Percentiles rank a stretch among this genome's conserved stretches.
Conservation (phyloP, 2,113 vertebrate species). For the Thalassoma bifasciatum region DNA sequence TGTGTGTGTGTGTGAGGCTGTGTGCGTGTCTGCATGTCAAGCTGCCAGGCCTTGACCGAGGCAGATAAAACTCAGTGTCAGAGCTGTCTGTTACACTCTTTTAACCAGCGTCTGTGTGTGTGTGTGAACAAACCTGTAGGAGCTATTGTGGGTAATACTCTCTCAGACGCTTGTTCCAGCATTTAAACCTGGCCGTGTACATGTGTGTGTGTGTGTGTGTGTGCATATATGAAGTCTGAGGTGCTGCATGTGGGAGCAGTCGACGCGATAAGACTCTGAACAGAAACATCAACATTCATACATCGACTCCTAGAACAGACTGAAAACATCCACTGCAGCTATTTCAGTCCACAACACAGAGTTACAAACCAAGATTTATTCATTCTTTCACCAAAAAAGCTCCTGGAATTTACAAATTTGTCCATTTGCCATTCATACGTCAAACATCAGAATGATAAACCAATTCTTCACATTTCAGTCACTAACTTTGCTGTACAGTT, state of each 20-base stretch:
- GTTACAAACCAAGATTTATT: neutral
- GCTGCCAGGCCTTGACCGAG: constrained; percentile 26
- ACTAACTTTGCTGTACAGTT: no score
- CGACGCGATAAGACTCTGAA: neutral
- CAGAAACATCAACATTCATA: constrained; percentile 6
- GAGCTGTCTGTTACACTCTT: constrained; percentile 30
- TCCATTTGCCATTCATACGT: no score
- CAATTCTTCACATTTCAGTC: no score
- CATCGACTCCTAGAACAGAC: neutral
- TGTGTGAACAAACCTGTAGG: neutral
- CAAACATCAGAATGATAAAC: no score
- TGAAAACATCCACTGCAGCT: neutral
- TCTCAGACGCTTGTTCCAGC: constrained; percentile 22
- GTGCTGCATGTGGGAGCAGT: neutral
- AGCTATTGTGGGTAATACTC: constrained; percentile 45
- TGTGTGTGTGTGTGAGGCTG: neutral
- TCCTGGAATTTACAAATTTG: neutral
- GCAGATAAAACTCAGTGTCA: constrained; percentile 48
- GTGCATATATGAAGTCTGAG: constrained; percentile 18
- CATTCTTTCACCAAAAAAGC: constrained; percentile 3
- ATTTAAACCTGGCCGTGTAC: constrained; percentile 23
- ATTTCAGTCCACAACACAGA: neutral
- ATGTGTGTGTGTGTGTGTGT: neutral
- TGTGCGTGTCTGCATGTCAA: constrained; percentile 29
- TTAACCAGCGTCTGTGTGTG: neutral